Percentiles rank a stretch among this genome's conserved stretches.
These are phyloP conservation scores for Staurois parvus DNA, from an alignment of 2,797 vertebrate species.

Conservation along the genomic window DNA sequence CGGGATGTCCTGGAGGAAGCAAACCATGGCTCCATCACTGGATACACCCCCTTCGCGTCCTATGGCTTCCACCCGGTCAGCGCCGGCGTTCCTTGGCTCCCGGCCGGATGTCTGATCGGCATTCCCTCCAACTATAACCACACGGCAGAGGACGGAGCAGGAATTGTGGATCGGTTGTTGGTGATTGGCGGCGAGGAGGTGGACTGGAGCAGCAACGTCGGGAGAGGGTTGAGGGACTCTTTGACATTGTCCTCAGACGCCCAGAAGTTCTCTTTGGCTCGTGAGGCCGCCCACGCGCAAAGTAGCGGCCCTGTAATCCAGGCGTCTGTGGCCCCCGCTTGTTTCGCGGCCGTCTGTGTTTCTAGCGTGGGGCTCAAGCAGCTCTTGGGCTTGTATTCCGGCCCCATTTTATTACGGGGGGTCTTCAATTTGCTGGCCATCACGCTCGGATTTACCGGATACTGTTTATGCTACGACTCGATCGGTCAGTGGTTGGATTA, in stretches of 20 bases:
- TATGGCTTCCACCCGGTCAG: slow-evolving; percentile 90
- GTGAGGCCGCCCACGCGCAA: slow-evolving; percentile 84
- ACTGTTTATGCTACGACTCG: slow-evolving; percentile 79
- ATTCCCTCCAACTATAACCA: slow-evolving; percentile 89
- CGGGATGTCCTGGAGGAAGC: slow-evolving; percentile 83
- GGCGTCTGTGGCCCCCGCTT: slow-evolving; percentile 81
- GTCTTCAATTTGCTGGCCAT: slow-evolving; percentile 77
- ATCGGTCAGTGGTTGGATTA: slow-evolving; percentile 84
- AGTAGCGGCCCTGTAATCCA: slow-evolving; percentile 74
- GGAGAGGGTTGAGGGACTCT: slow-evolving; percentile 78
- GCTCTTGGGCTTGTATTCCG: slow-evolving; percentile 79
- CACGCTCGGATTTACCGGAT: slow-evolving; percentile 78
- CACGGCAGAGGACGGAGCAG: slow-evolving; percentile 69
- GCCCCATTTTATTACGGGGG: slow-evolving; percentile 74
- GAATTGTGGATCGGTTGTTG: slow-evolving; percentile 79
- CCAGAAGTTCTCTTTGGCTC: slow-evolving; percentile 89
- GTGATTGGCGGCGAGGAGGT: slow-evolving; percentile 82
- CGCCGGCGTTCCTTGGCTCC: slow-evolving; percentile 88
- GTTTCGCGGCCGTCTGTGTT: slow-evolving; percentile 81
- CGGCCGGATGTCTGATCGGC: slow-evolving; percentile 84
- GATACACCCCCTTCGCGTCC: slow-evolving; percentile 82
- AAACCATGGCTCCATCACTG: slow-evolving; percentile 67
- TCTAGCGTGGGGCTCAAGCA: slow-evolving; percentile 82
- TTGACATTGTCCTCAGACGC: slow-evolving; percentile 83
- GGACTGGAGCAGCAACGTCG: slow-evolving; percentile 82